These are phyloP conservation scores for Gymnoscopelus braueri DNA, from an alignment of 2,797 vertebrate species.

Conservation along the genomic window DNA sequence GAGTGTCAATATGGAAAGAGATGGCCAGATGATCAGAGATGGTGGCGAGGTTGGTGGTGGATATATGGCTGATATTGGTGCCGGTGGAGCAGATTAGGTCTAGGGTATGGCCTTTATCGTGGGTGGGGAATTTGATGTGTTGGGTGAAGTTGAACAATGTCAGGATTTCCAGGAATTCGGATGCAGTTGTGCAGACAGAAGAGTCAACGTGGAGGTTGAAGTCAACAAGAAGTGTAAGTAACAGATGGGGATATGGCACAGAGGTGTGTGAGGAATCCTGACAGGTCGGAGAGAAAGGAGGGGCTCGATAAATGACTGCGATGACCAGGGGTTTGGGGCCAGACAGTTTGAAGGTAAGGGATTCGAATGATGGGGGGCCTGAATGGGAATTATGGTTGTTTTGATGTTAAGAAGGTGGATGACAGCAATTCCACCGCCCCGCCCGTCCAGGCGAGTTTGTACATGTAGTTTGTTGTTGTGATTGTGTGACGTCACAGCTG, in stretches of 20 bases:
- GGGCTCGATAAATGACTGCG: conserved; percentile 1
- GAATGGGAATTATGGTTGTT: conserved; percentile 8
- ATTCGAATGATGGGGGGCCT: conserved; percentile 5
- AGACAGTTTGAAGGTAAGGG: conserved; percentile 8
- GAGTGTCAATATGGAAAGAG: background rate
- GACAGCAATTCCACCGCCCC: conserved; percentile 19
- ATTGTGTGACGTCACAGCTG: no score
- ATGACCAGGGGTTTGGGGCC: conserved; percentile 6
- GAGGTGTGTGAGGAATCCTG: background rate
- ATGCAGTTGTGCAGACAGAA: conserved; percentile 9
- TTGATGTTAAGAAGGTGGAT: conserved; percentile 2
- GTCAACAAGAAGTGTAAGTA: background rate
- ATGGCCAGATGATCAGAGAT: conserved; percentile 9
- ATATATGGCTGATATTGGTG: background rate
- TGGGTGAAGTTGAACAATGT: conserved; percentile 5
- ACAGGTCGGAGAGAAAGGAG: background rate
- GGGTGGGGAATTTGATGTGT: conserved; percentile 8
- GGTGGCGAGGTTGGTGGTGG: conserved; percentile 1
- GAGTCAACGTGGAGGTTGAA: background rate
- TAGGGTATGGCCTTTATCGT: conserved; percentile 2
- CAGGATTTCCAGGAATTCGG: conserved; percentile 1
- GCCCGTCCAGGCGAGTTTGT: background rate
- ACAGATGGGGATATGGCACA: conserved; percentile 8
- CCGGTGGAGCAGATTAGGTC: conserved; percentile 10
- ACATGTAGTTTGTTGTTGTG: no score